Conservation (phyloP, 2,797 vertebrate genomes). For the Limosa lapponica region DNA sequence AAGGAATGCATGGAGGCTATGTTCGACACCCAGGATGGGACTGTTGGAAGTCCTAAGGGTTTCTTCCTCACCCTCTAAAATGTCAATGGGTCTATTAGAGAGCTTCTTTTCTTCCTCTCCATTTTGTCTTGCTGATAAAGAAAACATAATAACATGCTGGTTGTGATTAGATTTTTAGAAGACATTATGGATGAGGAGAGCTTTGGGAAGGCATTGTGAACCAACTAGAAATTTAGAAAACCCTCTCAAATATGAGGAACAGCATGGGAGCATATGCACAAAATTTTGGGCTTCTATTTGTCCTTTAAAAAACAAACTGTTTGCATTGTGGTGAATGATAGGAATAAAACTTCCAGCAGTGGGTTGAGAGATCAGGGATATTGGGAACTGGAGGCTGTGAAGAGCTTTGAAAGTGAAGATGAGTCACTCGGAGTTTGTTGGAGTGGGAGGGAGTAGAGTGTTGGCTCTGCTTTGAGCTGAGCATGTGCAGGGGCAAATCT, state of each 20-base stretch:
- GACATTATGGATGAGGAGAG: neutral
- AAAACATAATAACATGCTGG: neutral
- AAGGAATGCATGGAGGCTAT: neutral
- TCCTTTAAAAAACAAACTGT: neutral
- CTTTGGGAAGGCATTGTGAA: neutral
- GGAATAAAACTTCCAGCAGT: neutral
- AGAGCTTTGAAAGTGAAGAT: neutral
- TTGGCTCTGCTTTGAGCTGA: neutral
- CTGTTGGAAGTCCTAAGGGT: neutral
- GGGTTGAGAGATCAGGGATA: neutral
- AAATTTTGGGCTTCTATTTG: neutral
- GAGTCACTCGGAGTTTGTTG: neutral
- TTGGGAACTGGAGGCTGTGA: neutral
- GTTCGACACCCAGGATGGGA: neutral
- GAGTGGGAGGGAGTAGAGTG: neutral
- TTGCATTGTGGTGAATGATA: neutral
- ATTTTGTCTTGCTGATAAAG: neutral
- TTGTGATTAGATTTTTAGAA: neutral
- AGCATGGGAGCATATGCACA: fast-evolving
- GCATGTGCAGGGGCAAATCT: neutral
- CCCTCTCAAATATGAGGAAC: neutral
- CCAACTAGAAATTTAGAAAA: neutral
- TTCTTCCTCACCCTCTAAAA: neutral
- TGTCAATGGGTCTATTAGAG: neutral
- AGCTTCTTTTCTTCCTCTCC: neutral